Evolutionary conservation across 23 tunicate genomes (phyloP).

Genomic region (Corella eumyota): DNA sequence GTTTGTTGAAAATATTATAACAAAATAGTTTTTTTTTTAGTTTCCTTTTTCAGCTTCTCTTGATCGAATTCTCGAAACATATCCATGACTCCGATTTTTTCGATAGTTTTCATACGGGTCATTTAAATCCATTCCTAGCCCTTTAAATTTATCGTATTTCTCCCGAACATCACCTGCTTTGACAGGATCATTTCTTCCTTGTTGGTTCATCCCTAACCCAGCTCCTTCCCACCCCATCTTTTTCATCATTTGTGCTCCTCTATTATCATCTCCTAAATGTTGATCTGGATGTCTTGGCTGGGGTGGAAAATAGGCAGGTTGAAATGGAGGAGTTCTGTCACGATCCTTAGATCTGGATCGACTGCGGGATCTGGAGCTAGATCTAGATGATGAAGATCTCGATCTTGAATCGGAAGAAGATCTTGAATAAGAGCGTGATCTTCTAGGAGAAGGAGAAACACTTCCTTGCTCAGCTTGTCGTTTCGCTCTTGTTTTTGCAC

Average conservation of each 20-base stretch:
- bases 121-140: conserved; percentile 75
- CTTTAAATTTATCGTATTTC: conserved; percentile 92
- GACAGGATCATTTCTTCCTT: conserved; percentile 86
- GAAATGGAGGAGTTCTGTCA: conserved; percentile 36
- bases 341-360: conserved; percentile 36
- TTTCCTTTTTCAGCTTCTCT: too few species aligned
- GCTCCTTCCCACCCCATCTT: conserved; percentile 98
- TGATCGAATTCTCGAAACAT: conserved; percentile 57
- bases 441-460: conserved; percentile 6
- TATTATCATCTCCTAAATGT: conserved; percentile 47
- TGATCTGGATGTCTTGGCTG: conserved; percentile 4
- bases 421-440: conserved; percentile 28
- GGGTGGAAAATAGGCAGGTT: background rate
- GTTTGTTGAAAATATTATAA: too few species aligned
- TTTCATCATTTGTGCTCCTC: conserved; percentile 88
- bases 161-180: conserved; percentile 69
- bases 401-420: conserved; percentile 55
- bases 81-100: conserved; percentile 82
- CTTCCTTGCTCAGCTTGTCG: conserved; percentile 4
- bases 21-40: too few species aligned
- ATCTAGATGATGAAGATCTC: conserved; percentile 3
- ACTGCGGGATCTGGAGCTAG: conserved; percentile 31
- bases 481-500: conserved; percentile 81
- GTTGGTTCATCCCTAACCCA: conserved; percentile 74
- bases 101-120: conserved; percentile 87